Conservation (phyloP, 2,797 vertebrate species). For the Chloroceryle inda region DNA sequence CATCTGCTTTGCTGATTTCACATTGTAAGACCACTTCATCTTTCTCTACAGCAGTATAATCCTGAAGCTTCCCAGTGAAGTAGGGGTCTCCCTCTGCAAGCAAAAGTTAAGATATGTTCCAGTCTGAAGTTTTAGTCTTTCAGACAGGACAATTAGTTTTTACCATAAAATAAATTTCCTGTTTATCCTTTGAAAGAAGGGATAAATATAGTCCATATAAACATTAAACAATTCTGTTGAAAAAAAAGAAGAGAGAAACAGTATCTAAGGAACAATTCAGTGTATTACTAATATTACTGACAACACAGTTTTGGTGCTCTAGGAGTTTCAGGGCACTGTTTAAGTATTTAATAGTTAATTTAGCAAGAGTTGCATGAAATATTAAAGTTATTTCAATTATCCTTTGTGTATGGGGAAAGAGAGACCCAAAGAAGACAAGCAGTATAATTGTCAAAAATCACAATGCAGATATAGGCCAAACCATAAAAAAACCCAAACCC, state of each 20-base stretch:
- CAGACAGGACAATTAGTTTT: not conserved
- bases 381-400: not conserved
- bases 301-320: not conserved
- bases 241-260: not conserved
- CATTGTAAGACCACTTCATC: constrained; percentile 94
- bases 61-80: constrained; percentile 94
- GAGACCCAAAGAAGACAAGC: not conserved
- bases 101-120: not conserved
- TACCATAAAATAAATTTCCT: not conserved
- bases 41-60: constrained; percentile 95
- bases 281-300: not conserved
- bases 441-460: not conserved
- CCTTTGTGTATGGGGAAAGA: not conserved
- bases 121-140: not conserved
- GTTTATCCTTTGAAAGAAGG: not conserved
- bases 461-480: not conserved
- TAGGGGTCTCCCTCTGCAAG: constrained; percentile 94
- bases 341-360: not conserved
- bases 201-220: not conserved
- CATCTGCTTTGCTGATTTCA: constrained; percentile 92
- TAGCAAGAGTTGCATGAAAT: not conserved
- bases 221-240: not conserved
- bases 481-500: no score
- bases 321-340: not conserved
- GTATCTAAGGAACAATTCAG: not conserved